Evolutionary conservation across 2,888 invertebrate genomes (phyloP), one percentile per base, ranked within the genome.

Genomic region (Drosophila kokeensis): DNA sequence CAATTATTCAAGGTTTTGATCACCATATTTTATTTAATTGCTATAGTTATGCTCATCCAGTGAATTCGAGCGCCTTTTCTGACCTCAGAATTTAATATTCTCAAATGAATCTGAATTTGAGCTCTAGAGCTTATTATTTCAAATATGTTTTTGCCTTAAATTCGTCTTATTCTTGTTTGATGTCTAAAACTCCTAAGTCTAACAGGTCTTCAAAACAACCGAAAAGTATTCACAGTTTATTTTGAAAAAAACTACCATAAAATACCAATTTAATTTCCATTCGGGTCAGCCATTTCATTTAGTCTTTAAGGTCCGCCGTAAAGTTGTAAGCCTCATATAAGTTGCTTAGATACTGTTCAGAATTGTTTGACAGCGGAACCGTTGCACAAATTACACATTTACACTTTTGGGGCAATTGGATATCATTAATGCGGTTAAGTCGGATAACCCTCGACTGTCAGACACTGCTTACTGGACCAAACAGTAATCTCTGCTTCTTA

Each of bases 391-490:
- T 82, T 83, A 81, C 76, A 73, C 73, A 75, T 83, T 87, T 73
- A 57, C 65, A 71, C 69, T 76, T 68, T 67, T 15, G 32, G 36
- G 29, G 65, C 60, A 54, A 57, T 64, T 68, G 72, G 77, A 69
- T 69, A 83, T 70, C 81, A 81, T 89, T 87, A 87, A 81, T 89
- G 83, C 54, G 84, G 87, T 89, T 89, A 75, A 89, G 67, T 69
- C 73, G 76, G 71, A 69, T 82, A 80, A 73, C 73, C 73, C 69
- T 24, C 57, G 63, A 54, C 70, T 81, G 72, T 60, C 72, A 58
- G 71, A 36, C 52, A 29, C 59, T 60, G 59, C 62, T 70, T 77
- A 60, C 63, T 57, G 63, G 29, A 50, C 73, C 64, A 27, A 62
- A 50, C 21, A 24, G 53, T 36, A 36, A 67, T 54, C 54, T 64